Base-by-base conservation (phyloP, 2,888 invertebrate species). In the Teleogryllus oceanicus region DNA sequence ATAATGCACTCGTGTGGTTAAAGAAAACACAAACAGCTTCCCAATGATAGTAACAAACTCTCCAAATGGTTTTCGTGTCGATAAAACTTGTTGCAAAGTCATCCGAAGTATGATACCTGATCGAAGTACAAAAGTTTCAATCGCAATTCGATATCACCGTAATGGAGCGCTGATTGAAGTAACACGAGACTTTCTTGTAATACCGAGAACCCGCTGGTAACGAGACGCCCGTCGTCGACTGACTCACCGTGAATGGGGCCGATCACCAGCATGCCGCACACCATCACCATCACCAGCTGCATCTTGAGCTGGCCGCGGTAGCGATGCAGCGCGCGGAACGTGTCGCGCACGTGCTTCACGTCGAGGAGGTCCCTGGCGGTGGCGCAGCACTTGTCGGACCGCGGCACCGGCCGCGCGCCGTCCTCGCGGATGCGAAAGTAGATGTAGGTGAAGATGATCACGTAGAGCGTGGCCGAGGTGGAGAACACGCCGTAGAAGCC, bases 401-500 rank as follows among this genome's bases (percentile, higher is more conserved):
- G 62, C 62, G 16, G 8, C 13, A 8, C 62, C 5, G 62, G 16
- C 4, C 16, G 62, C 62, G 13, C 62, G 16, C 62, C 62, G 75
- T 91, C 90, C 87, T 95, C 95, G 82, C 93, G 90, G 82, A 95
- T 91, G 82, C 92, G 90, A 83, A 91, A 91, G 83, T 92, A 89
- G 2, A 94, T 94, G 84, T 95, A 95, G 80, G 92, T 87, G 84
- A 95, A 92, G 81, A 93, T 92, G 82, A 94, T 86, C 51, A 94
- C 87, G 85, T 95, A 95, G 83, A 95, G 88, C 4, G 90, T 89
- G 0, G 94, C 93, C 83, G 94, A 94, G 81, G 94, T 90, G 10
- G 93, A 91, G 85, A 95, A 95, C 18, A 95, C 93, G 76, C 95
- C 95, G 85, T 95, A 95, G 85, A 95, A 92, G 0, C 94, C 94